These are phyloP conservation scores for Drosophila funebris DNA, from an alignment of 1,140 invertebrate genomes.

Conservation along the genomic window DNA sequence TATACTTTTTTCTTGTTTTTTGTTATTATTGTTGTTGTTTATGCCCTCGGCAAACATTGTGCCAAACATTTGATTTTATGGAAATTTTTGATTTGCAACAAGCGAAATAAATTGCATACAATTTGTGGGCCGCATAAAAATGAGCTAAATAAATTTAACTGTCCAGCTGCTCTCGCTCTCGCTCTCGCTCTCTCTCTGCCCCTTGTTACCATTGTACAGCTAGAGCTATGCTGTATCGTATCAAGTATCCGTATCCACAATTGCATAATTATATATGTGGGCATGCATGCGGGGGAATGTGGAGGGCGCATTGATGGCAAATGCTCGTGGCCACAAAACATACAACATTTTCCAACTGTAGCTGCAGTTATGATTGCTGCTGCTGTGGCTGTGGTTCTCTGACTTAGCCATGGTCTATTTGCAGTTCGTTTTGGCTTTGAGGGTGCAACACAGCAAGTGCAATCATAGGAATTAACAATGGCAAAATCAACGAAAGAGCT, in stretches of 20 bases:
- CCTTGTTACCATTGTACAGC: neutral
- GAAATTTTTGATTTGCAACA: conserved; percentile 80
- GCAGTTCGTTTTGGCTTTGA: conserved; percentile 45
- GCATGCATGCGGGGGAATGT: neutral
- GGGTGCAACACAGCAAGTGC: conserved; percentile 43
- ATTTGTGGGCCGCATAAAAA: conserved; percentile 75
- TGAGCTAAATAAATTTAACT: conserved; percentile 61
- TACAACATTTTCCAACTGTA: neutral
- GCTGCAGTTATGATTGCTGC: conserved; percentile 10
- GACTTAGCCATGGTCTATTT: conserved; percentile 41
- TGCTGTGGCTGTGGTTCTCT: conserved; percentile 2
- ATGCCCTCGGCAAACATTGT: conserved; percentile 41
- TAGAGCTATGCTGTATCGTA: neutral
- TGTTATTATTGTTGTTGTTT: conserved; percentile 7
- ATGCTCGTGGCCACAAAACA: conserved; percentile 53
- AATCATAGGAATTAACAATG: conserved; percentile 73
- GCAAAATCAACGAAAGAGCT: conserved; percentile 64
- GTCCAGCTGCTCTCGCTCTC: conserved; percentile 6
- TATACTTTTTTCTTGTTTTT: conserved; percentile 25
- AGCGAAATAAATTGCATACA: conserved; percentile 78
- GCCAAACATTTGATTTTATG: conserved; percentile 72
- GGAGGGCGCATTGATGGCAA: conserved; percentile 28
- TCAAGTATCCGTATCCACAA: conserved; percentile 41
- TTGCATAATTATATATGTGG: conserved; percentile 67
- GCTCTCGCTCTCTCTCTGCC: neutral